Evolutionary conservation across 2,113 vertebrate species (phyloP).

Genomic region (Stercorarius parasiticus): DNA sequence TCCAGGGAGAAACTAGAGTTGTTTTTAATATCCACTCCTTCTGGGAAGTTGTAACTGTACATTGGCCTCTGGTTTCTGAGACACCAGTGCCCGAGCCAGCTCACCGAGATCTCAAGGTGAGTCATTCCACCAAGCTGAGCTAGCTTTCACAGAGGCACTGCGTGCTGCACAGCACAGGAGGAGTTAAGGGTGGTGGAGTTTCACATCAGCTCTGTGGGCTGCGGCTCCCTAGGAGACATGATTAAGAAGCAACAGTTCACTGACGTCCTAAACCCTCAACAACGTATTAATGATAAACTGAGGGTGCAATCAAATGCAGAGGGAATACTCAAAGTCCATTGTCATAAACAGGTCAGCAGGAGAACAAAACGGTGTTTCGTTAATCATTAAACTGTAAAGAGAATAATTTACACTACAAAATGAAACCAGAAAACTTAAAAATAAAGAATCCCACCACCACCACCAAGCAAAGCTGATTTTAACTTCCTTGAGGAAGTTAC

Average conservation of each 20-base stretch:
- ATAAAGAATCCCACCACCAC: background rate
- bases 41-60: background rate
- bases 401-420: background rate
- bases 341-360: background rate
- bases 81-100: rapidly evolving
- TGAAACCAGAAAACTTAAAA: background rate
- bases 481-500: background rate
- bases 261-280: background rate
- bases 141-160: background rate
- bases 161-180: background rate
- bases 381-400: background rate
- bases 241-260: background rate
- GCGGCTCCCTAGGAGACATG: background rate
- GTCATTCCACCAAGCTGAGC: background rate
- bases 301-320: rapidly evolving
- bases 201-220: background rate
- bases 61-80: background rate
- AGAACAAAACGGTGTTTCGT: background rate
- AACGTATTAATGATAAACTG: constrained; percentile 15
- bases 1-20: background rate
- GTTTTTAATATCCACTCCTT: background rate
- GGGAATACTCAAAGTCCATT: background rate
- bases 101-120: background rate
- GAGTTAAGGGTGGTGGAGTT: background rate
- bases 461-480: background rate